Conservation (phyloP, 2,797 vertebrate genomes). For the Dendrocincla fuliginosa region DNA sequence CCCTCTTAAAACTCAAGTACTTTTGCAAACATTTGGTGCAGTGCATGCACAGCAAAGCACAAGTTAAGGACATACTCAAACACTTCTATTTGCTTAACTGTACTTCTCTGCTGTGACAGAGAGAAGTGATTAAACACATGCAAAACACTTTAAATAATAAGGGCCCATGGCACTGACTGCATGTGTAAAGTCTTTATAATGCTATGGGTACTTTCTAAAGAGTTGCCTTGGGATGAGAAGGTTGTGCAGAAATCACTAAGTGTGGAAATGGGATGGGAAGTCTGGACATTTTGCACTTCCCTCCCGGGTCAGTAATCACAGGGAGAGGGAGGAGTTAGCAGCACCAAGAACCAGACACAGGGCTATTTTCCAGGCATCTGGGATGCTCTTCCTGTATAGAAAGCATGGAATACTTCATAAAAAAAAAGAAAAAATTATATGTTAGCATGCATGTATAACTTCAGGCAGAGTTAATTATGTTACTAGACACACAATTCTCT, state of each 20-base stretch:
- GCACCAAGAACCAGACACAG: not conserved
- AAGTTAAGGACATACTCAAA: not conserved
- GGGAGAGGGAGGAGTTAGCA: not conserved
- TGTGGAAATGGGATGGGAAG: not conserved
- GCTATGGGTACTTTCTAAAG: not conserved
- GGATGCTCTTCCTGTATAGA: not conserved
- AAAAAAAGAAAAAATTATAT: not conserved
- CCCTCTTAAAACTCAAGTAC: not conserved
- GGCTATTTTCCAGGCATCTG: not conserved
- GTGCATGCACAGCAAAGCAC: not conserved
- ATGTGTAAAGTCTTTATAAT: not conserved
- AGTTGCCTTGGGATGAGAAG: not conserved
- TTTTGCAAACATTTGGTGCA: slow-evolving; percentile 11
- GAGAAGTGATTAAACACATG: not conserved
- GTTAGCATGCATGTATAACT: not conserved
- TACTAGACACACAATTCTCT: not conserved
- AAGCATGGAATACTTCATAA: not conserved
- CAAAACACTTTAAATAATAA: not conserved
- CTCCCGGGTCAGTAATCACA: not conserved
- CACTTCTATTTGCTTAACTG: not conserved
- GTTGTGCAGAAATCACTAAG: not conserved
- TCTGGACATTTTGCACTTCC: not conserved
- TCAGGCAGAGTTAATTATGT: not conserved
- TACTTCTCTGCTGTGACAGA: not conserved
- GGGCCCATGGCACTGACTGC: not conserved